Evolutionary conservation across 2,888 invertebrate species (phyloP).

Genomic region (Lobophora halterata): DNA sequence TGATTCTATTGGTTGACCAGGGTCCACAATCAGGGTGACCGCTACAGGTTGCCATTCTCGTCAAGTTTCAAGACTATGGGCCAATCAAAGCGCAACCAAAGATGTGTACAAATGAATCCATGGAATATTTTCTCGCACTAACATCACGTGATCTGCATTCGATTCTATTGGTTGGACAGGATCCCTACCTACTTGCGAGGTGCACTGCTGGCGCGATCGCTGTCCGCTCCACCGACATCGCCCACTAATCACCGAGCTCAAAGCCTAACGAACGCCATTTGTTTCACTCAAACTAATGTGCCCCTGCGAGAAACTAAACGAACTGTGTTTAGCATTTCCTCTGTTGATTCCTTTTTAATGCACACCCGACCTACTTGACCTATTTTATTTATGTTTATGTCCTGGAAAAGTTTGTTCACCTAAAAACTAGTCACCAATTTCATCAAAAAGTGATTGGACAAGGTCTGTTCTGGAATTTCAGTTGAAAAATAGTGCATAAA

Average conservation of each 20-base stretch:
- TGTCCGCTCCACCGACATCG: constrained; percentile 48
- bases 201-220: constrained; percentile 74
- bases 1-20: too few relatives aligned
- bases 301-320: constrained; percentile 25
- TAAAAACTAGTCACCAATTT: constrained; percentile 24
- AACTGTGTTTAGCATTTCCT: constrained; percentile 1
- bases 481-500: constrained; percentile 31
- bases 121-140: too few relatives aligned
- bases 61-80: too few relatives aligned
- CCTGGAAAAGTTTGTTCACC: constrained; percentile 13
- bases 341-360: constrained; percentile 1
- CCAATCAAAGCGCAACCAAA: too few relatives aligned
- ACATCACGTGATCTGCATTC: too few relatives aligned
- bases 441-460: constrained; percentile 26
- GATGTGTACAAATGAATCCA: too few relatives aligned
- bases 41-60: too few relatives aligned
- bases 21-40: too few relatives aligned
- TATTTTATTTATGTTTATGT: too few relatives aligned
- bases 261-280: constrained; percentile 15
- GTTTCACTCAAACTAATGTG: constrained; percentile 20
- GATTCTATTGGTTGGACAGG: too few relatives aligned
- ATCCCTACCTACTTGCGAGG: too few relatives aligned
- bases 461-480: constrained; percentile 25
- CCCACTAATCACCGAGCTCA: constrained; percentile 31
- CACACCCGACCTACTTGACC: neutral